Conservation (phyloP, 2,888 invertebrate species). For the Microchrysa polita region DNA sequence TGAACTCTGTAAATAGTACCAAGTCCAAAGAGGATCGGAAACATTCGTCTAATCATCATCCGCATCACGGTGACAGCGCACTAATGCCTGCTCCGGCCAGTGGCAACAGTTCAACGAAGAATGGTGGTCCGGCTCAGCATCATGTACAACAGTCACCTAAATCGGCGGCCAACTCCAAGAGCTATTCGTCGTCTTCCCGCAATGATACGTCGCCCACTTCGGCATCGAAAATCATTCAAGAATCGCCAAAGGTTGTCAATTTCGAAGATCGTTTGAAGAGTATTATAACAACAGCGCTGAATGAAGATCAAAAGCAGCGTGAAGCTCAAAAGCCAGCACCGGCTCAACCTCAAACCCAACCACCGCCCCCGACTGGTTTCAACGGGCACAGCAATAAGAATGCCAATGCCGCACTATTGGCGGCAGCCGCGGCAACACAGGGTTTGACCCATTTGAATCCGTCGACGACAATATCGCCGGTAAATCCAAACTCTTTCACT, state of each 20-base stretch:
- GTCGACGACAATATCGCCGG: conserved; percentile 63
- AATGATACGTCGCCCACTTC: conserved; percentile 28
- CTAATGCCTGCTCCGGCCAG: conserved; percentile 62
- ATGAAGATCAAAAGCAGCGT: conserved; percentile 77
- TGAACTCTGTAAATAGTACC: conserved; percentile 56
- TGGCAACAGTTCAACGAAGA: conserved; percentile 34
- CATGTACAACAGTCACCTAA: conserved; percentile 43
- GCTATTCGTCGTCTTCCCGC: conserved; percentile 14
- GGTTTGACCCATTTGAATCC: conserved; percentile 63
- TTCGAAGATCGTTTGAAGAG: conserved; percentile 90
- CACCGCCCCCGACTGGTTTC: conserved; percentile 48
- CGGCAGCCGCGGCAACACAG: conserved; percentile 60
- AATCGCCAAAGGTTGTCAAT: conserved; percentile 86
- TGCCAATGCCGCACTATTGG: conserved; percentile 58
- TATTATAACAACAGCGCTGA: conserved; percentile 85
- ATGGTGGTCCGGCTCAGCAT: conserved; percentile 23
- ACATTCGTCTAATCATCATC: conserved; percentile 52
- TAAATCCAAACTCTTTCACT: conserved; percentile 59
- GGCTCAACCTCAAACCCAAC: conserved; percentile 52
- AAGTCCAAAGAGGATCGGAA: conserved; percentile 65
- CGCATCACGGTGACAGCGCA: conserved; percentile 56
- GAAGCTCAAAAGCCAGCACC: conserved; percentile 56
- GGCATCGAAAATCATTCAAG: conserved; percentile 61
- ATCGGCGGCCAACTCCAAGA: conserved; percentile 30
- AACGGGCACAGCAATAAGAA: conserved; percentile 53